Conservation (phyloP, 2,113 vertebrate species). For the Platycercus adscitus region DNA sequence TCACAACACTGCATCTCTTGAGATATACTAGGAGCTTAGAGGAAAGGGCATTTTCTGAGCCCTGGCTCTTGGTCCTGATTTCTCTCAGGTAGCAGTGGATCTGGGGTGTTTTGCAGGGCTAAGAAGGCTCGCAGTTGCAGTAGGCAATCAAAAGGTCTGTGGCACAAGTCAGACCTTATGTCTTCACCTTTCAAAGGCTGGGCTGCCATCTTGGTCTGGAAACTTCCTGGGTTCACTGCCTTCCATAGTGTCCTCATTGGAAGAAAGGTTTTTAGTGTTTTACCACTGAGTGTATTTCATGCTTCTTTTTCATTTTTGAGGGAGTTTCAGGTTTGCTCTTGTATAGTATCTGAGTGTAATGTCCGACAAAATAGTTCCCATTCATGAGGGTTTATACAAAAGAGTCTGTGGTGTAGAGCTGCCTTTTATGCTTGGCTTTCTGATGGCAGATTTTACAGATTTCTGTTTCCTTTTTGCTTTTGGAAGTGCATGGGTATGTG, state of each 20-base stretch:
- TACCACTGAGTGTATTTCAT: neutral
- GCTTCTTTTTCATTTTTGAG: neutral
- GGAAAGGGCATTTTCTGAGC: neutral
- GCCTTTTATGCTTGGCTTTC: slow-evolving; percentile 37
- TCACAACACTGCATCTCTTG: neutral
- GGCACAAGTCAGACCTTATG: neutral
- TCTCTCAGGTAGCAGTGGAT: neutral
- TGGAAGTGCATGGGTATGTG: neutral
- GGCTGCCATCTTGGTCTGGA: neutral
- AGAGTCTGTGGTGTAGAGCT: neutral
- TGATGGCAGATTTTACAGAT: slow-evolving; percentile 26
- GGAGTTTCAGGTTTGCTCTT: neutral
- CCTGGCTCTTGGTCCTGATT: neutral
- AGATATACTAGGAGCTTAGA: neutral
- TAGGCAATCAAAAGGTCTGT: neutral
- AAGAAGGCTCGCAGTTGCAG: neutral
- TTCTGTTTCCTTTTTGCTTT: slow-evolving; percentile 19
- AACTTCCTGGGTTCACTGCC: neutral
- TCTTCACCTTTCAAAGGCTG: neutral
- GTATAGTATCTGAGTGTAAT: neutral
- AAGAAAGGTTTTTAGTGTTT: slow-evolving; percentile 1
- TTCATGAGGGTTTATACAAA: neutral
- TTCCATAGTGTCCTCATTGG: neutral
- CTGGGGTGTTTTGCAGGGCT: neutral
- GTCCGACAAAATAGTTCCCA: neutral